A percentile compares a stretch with the other conserved stretches of the same genome.
These are phyloP conservation scores for Gadopsis bispinosus DNA, from an alignment of 2,797 vertebrate genomes.

Conservation along the genomic window DNA sequence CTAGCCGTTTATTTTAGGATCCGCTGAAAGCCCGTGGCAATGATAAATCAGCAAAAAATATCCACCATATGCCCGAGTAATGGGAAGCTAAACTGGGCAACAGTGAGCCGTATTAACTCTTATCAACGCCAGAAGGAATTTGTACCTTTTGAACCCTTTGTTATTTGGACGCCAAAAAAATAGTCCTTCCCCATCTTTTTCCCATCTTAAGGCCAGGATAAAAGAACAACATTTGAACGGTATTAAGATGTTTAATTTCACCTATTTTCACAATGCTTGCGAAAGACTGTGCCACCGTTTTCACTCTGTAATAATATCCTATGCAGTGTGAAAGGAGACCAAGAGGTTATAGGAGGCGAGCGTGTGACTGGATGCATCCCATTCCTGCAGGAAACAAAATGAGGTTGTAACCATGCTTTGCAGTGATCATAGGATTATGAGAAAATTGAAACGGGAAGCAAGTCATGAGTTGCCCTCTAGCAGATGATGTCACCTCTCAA, in stretches of 20 bases:
- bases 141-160: conserved; percentile 37
- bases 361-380: not conserved
- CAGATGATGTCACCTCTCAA: not conserved
- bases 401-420: no score
- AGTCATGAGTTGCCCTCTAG: not conserved
- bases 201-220: not conserved
- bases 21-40: conserved; percentile 52
- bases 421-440: not conserved
- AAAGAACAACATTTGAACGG: conserved; percentile 3
- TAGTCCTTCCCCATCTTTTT: not conserved
- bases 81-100: conserved; percentile 53
- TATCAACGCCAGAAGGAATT: conserved; percentile 33
- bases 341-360: not conserved
- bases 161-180: conserved; percentile 26
- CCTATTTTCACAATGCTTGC: not conserved
- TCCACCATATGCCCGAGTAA: conserved; percentile 51
- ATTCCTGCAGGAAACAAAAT: not conserved
- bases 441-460: not conserved
- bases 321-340: not conserved
- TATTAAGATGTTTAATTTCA: conserved; percentile 20
- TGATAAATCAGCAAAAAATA: conserved; percentile 67
- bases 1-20: conserved; percentile 71
- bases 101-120: conserved; percentile 41
- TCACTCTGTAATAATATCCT: not conserved
- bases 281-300: not conserved